Conservation (phyloP, 2,888 invertebrate genomes). For the Caenorhabditis angaria region DNA sequence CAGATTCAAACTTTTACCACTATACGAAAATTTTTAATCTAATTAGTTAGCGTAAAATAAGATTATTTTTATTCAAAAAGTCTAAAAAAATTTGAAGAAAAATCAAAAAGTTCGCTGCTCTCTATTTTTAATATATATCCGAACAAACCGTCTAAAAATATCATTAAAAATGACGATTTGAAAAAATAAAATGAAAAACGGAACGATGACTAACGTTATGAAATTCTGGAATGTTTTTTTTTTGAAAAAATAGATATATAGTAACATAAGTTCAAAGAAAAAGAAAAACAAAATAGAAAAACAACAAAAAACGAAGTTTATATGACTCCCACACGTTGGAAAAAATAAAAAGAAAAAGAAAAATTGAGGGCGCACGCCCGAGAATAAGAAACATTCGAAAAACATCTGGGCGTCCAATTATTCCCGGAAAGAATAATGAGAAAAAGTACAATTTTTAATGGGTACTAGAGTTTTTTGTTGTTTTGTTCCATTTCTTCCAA, state of each 20-base stretch:
- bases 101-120: not conserved
- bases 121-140: not conserved
- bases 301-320: not conserved
- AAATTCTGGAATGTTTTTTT: not conserved
- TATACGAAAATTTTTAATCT: too few species aligned
- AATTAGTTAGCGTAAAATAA: too few species aligned
- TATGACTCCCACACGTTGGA: constrained; percentile 6
- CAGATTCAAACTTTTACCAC: too few species aligned
- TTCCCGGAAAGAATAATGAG: constrained; percentile 11
- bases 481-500: too few species aligned
- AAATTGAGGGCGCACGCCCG: not conserved
- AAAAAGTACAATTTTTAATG: constrained; percentile 4
- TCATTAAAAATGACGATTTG: not conserved
- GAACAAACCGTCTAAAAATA: not conserved
- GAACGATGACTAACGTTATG: not conserved
- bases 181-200: not conserved
- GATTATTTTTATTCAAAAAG: too few species aligned
- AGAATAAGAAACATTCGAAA: constrained; percentile 41
- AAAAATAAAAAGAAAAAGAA: not conserved
- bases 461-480: not conserved
- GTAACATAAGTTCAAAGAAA: not conserved
- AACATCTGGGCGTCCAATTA: constrained; percentile 47
- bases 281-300: not conserved
- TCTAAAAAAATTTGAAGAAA: too few species aligned
- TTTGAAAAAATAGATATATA: too few species aligned